Evolutionary conservation across 1,140 invertebrate species (phyloP).

Genomic region (Zaprionus tsacasi): DNA sequence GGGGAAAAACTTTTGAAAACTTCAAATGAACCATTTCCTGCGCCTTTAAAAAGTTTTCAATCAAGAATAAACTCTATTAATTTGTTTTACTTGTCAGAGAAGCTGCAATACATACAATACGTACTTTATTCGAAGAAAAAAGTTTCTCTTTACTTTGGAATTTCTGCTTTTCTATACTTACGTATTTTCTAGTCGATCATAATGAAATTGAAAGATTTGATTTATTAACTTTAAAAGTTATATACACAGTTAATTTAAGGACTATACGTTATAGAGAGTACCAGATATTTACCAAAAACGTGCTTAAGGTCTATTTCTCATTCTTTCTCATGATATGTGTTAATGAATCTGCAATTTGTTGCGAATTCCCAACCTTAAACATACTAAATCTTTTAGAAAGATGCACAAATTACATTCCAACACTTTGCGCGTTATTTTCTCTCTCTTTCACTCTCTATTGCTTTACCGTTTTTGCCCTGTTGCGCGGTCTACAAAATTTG

Average conservation of each 20-base stretch:
- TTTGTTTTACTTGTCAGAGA: neutral
- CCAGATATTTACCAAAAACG: too few species aligned
- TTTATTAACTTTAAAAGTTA: neutral
- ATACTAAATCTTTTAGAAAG: neutral
- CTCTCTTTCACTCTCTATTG: neutral
- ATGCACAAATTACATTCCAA: neutral
- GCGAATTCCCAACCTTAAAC: neutral
- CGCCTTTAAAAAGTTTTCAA: conserved; percentile 1
- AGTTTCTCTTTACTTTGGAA: neutral
- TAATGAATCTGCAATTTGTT: neutral
- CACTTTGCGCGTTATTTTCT: neutral
- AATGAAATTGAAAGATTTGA: neutral
- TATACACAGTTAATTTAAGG: neutral
- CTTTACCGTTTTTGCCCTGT: neutral
- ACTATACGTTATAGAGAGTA: too few species aligned
- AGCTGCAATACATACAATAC: neutral
- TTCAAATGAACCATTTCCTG: conserved; percentile 8
- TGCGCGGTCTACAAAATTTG: conserved; percentile 8
- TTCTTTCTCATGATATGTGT: neutral
- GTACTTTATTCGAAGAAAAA: neutral
- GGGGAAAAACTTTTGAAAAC: neutral
- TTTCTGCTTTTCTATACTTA: too few species aligned
- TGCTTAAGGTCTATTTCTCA: neutral
- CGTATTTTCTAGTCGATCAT: neutral
- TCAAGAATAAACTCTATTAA: neutral